Evolutionary conservation across 2,797 vertebrate species (phyloP).

Genomic region (Melanotaenia pygmaea): DNA sequence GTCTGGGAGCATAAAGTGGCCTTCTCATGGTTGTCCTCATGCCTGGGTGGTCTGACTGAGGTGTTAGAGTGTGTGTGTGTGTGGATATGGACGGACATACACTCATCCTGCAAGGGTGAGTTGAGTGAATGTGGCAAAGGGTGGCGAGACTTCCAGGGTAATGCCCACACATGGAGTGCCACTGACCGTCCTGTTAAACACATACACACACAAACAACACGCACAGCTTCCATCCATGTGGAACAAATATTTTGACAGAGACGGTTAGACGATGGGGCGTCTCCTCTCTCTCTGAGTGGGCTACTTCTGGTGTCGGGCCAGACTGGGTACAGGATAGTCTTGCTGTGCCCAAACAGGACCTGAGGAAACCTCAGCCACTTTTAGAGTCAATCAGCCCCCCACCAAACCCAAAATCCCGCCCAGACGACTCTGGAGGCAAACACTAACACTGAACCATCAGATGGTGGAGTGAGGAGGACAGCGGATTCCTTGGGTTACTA

Average conservation of each 20-base stretch:
- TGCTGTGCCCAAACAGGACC: constrained; percentile 65
- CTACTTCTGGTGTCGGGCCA: constrained; percentile 51
- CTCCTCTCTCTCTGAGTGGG: constrained; percentile 63
- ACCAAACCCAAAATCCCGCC: constrained; percentile 26
- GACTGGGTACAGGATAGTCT: constrained; percentile 61
- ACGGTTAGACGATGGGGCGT: constrained; percentile 73
- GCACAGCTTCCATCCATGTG: constrained; percentile 33
- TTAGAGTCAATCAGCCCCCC: constrained; percentile 66
- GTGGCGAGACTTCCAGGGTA: constrained; percentile 64
- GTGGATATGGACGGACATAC: constrained; percentile 69
- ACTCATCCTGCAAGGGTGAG: constrained; percentile 73
- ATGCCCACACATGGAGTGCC: constrained; percentile 79
- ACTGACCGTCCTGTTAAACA: constrained; percentile 54
- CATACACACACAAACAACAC: constrained; percentile 49
- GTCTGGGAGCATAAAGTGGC: constrained; percentile 83
- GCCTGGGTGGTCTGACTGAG: constrained; percentile 82
- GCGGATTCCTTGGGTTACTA: constrained; percentile 74
- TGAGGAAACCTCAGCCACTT: constrained; percentile 78
- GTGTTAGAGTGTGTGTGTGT: constrained; percentile 48
- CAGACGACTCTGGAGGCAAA: constrained; percentile 55
- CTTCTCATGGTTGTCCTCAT: constrained; percentile 80
- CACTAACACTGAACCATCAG: constrained; percentile 68
- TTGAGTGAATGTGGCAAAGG: constrained; percentile 68
- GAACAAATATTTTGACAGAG: constrained; percentile 83
- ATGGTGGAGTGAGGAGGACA: constrained; percentile 60